These are phyloP conservation scores for Lordiphosa fenestrarum DNA, from an alignment of 2,888 invertebrate genomes.

Conservation along the genomic window DNA sequence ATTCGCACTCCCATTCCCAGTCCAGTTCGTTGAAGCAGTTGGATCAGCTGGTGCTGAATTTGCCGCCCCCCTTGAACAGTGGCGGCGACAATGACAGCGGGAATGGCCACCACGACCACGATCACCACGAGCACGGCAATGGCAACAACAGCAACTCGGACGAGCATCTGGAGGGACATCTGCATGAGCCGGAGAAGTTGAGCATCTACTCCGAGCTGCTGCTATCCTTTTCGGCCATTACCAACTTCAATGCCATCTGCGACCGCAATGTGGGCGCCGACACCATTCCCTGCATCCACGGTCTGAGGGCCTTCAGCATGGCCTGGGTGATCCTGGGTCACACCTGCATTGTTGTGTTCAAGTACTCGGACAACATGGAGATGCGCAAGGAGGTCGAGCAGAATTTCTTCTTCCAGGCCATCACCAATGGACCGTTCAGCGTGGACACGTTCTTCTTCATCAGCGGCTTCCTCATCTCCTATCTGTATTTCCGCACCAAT, in stretches of 20 bases:
- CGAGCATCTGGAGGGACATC: conserved; percentile 82
- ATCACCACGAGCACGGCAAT: conserved; percentile 32
- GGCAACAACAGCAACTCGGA: conserved; percentile 81
- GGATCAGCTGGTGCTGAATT: conserved; percentile 77
- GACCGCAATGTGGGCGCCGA: conserved; percentile 90
- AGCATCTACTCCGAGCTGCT: conserved; percentile 83
- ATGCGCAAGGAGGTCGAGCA: conserved; percentile 86
- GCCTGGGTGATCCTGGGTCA: conserved; percentile 88
- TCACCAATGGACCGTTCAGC: conserved; percentile 89
- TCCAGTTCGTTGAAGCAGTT: conserved; percentile 70
- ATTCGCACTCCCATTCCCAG: conserved; percentile 35
- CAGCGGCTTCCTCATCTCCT: conserved; percentile 91
- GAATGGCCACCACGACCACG: conserved; percentile 46
- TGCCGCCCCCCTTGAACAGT: conserved; percentile 75
- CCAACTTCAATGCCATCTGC: conserved; percentile 89
- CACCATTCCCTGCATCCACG: conserved; percentile 88
- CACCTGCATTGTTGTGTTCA: conserved; percentile 89
- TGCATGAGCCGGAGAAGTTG: conserved; percentile 81
- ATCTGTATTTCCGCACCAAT: conserved; percentile 90
- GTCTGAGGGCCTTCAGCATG: conserved; percentile 85
- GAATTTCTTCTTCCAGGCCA: conserved; percentile 89
- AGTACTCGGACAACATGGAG: conserved; percentile 92
- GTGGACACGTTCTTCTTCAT: conserved; percentile 92
- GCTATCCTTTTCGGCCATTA: conserved; percentile 88
- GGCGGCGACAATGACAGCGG: conserved; percentile 79